Base-by-base conservation (phyloP, 2,113 vertebrate genomes). In the Lontra canadensis region DNA sequence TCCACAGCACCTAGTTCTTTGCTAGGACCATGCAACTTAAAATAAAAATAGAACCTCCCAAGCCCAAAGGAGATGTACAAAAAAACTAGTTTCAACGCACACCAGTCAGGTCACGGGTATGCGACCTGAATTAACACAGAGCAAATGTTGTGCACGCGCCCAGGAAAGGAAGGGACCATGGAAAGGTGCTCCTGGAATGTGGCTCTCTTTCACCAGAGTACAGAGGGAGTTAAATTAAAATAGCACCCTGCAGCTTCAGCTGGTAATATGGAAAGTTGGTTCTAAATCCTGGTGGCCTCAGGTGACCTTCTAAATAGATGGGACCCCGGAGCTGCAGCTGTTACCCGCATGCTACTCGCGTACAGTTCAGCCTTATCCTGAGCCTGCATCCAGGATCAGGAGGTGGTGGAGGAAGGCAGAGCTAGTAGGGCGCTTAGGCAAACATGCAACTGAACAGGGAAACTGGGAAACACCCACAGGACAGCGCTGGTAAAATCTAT, bases 221-320 rank as follows among this genome's bases (percentile, higher is more conserved):
- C 78, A 31, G 17, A 65, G 17, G 20, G 79, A 79, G 36, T 59
- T 57, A 63, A 93, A 92, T 86, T 82, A 71, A 94, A 94, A 88
- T 21, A 81, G 85, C 90, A 95, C 79, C 44, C 91, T 59, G 44
- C 15, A 92, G 80, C 90, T 82, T 78, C 49, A 78, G 65, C 87
- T 59, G 83, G 71, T 71, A 91, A 95, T 89, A 34, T 67, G 96
- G 47, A 94, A 97, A 94, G 67, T 69, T 69, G 85, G 47, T 97
- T 96, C 76, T 79, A 89, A 93, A 67, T 82, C 82, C 85, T 59
- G 44, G 6, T 73, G 80, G 74, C 94, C 73, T 84, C 74, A n/a
- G 67, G 96, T 73, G 84, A 96, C 87, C 94, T 96, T 96, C 86
- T 95, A 92, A 94, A 49, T 63, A n/a, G 4, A 14, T 2, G 42